phyloP scores from a whole-genome alignment of 2,113 vertebrate species.

The Craseonycteris thonglongyai region DNA sequence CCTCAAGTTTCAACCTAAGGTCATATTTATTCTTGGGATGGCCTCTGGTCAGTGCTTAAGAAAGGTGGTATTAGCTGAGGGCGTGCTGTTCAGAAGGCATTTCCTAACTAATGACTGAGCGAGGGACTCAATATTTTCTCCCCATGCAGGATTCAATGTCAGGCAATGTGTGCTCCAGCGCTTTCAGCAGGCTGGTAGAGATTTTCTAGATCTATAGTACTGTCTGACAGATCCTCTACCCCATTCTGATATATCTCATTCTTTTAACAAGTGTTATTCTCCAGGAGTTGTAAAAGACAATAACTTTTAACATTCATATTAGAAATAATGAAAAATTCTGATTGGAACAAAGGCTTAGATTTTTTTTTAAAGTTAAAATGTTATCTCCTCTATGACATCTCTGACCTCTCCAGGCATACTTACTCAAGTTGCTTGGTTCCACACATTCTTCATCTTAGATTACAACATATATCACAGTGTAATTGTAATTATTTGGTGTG shows the following conservation, averaged over 20 bases:
- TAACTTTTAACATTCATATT: neutral
- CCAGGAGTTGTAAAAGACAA: neutral
- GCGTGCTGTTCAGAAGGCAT: neutral
- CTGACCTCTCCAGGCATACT: neutral
- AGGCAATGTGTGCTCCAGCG: neutral
- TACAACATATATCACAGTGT: neutral
- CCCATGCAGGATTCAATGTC: neutral
- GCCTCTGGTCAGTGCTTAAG: neutral
- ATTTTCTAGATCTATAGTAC: neutral
- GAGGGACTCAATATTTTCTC: neutral
- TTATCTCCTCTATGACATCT: neutral
- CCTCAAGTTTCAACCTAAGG: neutral
- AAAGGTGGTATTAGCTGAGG: neutral
- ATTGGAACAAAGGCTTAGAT: neutral
- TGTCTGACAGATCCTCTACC: rapidly evolving
- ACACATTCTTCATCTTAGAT: neutral
- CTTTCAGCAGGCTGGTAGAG: neutral
- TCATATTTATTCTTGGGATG: neutral
- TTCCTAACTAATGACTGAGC: rapidly evolving
- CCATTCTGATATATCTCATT: neutral
- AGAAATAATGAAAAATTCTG: neutral
- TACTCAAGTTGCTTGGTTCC: neutral
- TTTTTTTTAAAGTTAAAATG: neutral
- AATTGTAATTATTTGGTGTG: neutral
- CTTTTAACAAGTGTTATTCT: neutral